Percentiles rank a stretch among this genome's conserved stretches.
These are phyloP conservation scores for Lagopus muta DNA, from an alignment of 2,113 vertebrate species.

Conservation along the genomic window DNA sequence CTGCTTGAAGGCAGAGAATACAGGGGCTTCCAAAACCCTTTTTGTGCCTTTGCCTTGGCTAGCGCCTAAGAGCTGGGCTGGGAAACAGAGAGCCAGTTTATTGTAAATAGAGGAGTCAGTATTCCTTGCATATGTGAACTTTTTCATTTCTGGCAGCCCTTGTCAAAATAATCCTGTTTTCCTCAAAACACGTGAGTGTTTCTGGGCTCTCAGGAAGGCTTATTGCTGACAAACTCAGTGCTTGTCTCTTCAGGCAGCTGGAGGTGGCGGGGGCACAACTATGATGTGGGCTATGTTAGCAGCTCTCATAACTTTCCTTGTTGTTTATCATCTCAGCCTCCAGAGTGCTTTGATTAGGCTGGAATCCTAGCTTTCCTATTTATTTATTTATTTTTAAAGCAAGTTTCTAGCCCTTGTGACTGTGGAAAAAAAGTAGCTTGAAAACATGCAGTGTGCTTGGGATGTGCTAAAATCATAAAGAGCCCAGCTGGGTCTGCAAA, in stretches of 20 bases:
- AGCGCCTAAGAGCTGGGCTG: constrained; percentile 19
- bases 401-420: not conserved
- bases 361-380: not conserved
- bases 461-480: constrained; percentile 18
- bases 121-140: not conserved
- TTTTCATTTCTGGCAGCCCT: constrained; percentile 43
- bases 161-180: constrained; percentile 55
- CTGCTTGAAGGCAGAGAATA: constrained; percentile 26
- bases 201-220: constrained; percentile 2
- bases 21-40: constrained; percentile 38
- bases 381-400: not conserved
- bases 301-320: not conserved
- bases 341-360: constrained; percentile 46
- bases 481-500: not conserved
- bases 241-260: constrained; percentile 37
- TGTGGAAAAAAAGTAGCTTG: constrained; percentile 11
- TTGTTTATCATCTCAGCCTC: constrained; percentile 33
- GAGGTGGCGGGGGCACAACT: not conserved
- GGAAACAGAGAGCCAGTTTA: not conserved
- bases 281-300: rapidly evolving
- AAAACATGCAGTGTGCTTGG: constrained; percentile 13
- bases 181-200: constrained; percentile 16
- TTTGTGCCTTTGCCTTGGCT: constrained; percentile 51
- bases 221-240: not conserved
- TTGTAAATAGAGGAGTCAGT: constrained; percentile 36